These are phyloP conservation scores for Euphonia xanthogaster DNA, from an alignment of 2,797 vertebrate genomes.

Conservation along the genomic window DNA sequence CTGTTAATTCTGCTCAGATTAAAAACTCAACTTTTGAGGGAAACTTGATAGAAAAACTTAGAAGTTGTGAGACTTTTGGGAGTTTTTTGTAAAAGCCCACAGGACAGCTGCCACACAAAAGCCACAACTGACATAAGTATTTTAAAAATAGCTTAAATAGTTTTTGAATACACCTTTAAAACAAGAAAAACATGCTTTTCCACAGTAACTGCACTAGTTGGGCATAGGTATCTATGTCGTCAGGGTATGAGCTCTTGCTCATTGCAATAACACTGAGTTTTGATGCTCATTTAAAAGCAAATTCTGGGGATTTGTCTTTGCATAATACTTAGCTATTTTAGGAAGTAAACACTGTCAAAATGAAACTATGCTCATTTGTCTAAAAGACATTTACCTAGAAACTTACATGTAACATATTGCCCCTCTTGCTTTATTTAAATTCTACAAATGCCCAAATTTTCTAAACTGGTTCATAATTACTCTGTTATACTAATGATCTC, in stretches of 20 bases:
- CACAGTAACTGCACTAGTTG: neutral
- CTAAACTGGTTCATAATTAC: neutral
- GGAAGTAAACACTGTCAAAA: neutral
- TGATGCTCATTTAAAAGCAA: neutral
- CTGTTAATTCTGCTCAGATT: neutral
- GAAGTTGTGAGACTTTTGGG: neutral
- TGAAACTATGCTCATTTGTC: neutral
- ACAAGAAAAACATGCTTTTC: neutral
- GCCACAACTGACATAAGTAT: constrained; percentile 5
- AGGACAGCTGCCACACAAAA: neutral
- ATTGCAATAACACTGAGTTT: neutral
- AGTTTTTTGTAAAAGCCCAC: neutral
- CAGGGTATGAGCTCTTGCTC: neutral
- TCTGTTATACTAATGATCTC: neutral
- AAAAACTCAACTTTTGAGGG: neutral
- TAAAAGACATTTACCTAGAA: neutral
- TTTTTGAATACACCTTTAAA: neutral
- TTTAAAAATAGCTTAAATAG: constrained; percentile 2
- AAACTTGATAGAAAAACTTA: neutral
- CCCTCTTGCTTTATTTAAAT: constrained; percentile 12
- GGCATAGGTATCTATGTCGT: neutral
- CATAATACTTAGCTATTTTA: neutral
- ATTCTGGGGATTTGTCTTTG: neutral
- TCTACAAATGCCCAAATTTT: neutral
- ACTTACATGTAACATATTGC: neutral